phyloP scores from a whole-genome alignment of 2,888 invertebrate species.

The Abscondita cerata region DNA sequence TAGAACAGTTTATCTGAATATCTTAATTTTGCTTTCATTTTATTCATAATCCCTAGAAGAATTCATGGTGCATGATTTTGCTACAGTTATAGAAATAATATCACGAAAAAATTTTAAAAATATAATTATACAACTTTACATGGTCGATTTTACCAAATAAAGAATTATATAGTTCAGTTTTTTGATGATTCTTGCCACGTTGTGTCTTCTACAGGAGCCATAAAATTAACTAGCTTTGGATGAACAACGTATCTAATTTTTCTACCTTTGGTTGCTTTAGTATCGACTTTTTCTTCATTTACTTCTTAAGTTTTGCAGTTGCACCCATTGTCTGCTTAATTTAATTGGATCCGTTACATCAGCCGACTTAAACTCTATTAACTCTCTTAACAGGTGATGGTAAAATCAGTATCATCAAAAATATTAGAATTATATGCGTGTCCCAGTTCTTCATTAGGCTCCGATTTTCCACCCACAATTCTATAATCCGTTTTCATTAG shows the following conservation, averaged over 20 bases:
- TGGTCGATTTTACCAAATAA: slow-evolving; percentile 70
- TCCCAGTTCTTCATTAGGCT: slow-evolving; percentile 28
- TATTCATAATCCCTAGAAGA: too few species aligned
- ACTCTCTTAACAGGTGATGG: slow-evolving; percentile 87
- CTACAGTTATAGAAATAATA: too few species aligned
- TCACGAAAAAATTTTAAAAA: too few species aligned
- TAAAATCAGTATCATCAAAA: slow-evolving; percentile 98
- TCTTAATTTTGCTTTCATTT: too few species aligned
- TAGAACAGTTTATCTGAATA: too few species aligned
- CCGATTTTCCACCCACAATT: slow-evolving; percentile 63
- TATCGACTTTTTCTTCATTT: slow-evolving; percentile 95
- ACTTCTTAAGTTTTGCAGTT: slow-evolving; percentile 88
- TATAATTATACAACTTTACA: too few species aligned
- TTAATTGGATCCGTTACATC: slow-evolving; percentile 85
- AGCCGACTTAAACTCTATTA: slow-evolving; percentile 90
- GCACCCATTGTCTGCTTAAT: slow-evolving; percentile 88
- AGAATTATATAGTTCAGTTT: slow-evolving; percentile 81
- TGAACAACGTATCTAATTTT: slow-evolving; percentile 88
- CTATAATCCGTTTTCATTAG: slow-evolving; percentile 77
- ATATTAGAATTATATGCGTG: slow-evolving; percentile 77
- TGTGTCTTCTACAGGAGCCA: slow-evolving; percentile 78
- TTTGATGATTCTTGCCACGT: slow-evolving; percentile 81
- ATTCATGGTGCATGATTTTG: too few species aligned
- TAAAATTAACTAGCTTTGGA: slow-evolving; percentile 86
- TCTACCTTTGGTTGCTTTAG: slow-evolving; percentile 92